Conservation (phyloP, 2,888 invertebrate species). For the Drosophila subquinaria region DNA sequence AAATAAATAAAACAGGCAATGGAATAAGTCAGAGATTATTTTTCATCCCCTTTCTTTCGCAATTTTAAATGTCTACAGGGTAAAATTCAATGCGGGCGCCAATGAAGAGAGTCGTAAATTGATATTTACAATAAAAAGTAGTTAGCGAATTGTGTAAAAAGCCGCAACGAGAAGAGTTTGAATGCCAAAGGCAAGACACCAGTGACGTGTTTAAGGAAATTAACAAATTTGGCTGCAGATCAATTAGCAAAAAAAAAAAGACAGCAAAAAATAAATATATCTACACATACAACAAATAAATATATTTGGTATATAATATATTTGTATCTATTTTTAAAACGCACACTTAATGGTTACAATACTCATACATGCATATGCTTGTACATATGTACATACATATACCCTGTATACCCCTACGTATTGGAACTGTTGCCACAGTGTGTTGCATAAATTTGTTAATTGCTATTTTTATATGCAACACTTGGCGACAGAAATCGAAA, state of each 20-base stretch:
- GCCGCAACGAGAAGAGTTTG: conserved; percentile 13
- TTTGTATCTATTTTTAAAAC: conserved; percentile 51
- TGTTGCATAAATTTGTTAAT: conserved; percentile 79
- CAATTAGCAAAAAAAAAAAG: conserved; percentile 39
- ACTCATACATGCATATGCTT: conserved; percentile 11
- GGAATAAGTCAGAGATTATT: neutral
- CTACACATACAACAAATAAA: conserved; percentile 4
- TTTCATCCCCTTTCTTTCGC: neutral
- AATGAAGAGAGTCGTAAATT: neutral
- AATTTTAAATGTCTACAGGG: neutral
- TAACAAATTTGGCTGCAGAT: conserved; percentile 50
- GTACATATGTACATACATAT: conserved; percentile 5
- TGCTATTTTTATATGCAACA: conserved; percentile 70
- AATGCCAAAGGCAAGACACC: conserved; percentile 35
- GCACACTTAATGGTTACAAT: conserved; percentile 42
- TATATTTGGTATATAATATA: conserved; percentile 16
- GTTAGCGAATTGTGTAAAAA: conserved; percentile 4
- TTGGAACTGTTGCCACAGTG: conserved; percentile 33
- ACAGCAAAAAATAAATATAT: conserved; percentile 8
- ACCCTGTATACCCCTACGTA: conserved; percentile 1
- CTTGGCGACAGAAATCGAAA: conserved; percentile 61
- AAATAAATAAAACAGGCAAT: neutral
- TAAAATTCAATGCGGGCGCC: neutral
- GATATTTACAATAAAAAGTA: conserved; percentile 1
- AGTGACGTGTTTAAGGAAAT: conserved; percentile 48